Evolutionary conservation across 2,797 vertebrate genomes (phyloP), one percentile per base, ranked within the genome.

Genomic region (Lutjanus argentimaculatus): DNA sequence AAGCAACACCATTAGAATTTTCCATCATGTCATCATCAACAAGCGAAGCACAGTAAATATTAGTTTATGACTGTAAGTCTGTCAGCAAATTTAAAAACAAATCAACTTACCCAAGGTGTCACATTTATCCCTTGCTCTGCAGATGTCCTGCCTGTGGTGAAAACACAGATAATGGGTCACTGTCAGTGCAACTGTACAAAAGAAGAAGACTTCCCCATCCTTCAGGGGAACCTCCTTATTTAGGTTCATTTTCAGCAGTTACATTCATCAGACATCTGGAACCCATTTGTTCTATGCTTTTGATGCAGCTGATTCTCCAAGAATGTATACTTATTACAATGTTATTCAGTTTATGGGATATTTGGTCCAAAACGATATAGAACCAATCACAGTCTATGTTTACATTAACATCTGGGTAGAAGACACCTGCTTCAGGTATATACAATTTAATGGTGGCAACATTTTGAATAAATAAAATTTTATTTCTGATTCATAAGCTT

Each of bases 71-170:
- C 16, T 57, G 2, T 40, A 42, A 64, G n/a, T 48, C 2, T 55
- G 30, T 36, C 0, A 52, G 25, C 55, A 22, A 11, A 59, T 57
- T 43, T 9, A 15, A 11, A 66, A 65, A 17, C 1, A 25, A 52
- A 73, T 67, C 56, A 62, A 89, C 95, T 96, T 95, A 99, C 98
- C 98, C 91, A 99, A 95, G 68, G 99, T 99, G 89, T 99, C 99
- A 92, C 98, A 99, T 92, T 99, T 99, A 93, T 99, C 97, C 51
- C 97, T 97, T 0, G 98, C 97, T 96, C 98, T 96, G 94, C 99
- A 99, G 94, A 99, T 99, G 94, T 99, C 98, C 93, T 99, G 98
- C 80, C 99, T 99, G 95, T 72, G 53, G 88, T 42, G 75, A 79
- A 75, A 52, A 90, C 21, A 86, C 16, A 87, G 19, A 69, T 49